Evolutionary conservation across 1,140 invertebrate genomes (phyloP).

Genomic region (Prorops nasuta): DNA sequence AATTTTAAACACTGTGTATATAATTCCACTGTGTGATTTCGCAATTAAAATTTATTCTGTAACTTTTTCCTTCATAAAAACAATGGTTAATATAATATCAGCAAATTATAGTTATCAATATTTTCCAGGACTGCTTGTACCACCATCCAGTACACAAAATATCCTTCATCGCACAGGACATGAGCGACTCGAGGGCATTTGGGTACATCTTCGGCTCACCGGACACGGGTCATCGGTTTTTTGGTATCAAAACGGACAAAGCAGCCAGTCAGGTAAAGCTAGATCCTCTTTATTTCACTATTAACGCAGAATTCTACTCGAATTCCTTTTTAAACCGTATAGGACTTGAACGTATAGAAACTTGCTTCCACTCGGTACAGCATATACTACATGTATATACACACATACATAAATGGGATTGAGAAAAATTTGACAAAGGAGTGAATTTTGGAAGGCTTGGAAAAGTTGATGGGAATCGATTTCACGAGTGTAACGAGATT

Average conservation of each 20-base stretch:
- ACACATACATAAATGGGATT: too few relatives aligned
- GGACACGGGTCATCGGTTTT: slow-evolving; percentile 94
- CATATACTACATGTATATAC: too few relatives aligned
- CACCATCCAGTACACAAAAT: slow-evolving; percentile 98
- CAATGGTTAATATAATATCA: neutral
- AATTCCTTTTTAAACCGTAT: too few relatives aligned
- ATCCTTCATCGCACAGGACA: slow-evolving; percentile 98
- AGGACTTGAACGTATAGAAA: too few relatives aligned
- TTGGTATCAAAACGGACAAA: slow-evolving; percentile 99
- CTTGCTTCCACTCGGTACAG: slow-evolving; percentile 21
- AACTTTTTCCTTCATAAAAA: too few relatives aligned
- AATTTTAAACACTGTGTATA: neutral
- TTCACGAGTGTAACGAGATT: too few relatives aligned
- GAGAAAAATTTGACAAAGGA: too few relatives aligned
- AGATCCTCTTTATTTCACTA: neutral
- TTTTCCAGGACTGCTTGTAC: slow-evolving; percentile 84
- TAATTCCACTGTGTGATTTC: too few relatives aligned
- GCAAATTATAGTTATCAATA: slow-evolving; percentile 14
- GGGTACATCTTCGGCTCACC: slow-evolving; percentile 97
- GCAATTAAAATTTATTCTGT: too few relatives aligned
- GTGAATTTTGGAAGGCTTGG: too few relatives aligned
- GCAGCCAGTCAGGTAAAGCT: slow-evolving; percentile 83
- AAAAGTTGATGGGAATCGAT: too few relatives aligned
- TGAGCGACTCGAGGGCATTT: slow-evolving; percentile 94
- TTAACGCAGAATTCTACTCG: too few relatives aligned